Evolutionary conservation across 2,113 vertebrate species (phyloP).

Genomic region (Mystacornis crossleyi): DNA sequence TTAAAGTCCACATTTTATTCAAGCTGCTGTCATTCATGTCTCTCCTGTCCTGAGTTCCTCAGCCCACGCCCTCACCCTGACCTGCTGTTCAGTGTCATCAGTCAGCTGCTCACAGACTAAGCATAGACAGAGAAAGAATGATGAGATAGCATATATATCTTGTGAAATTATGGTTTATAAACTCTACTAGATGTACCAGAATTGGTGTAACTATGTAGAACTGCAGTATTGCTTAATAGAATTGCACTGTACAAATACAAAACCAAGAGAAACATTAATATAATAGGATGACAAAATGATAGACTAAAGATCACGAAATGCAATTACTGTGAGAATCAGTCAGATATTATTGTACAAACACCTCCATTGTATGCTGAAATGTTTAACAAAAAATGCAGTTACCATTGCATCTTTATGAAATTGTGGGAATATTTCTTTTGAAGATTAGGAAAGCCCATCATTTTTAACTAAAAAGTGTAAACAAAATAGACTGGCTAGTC

Average conservation of each 20-base stretch:
- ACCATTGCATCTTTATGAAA: not conserved
- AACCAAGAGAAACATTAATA: not conserved
- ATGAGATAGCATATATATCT: not conserved
- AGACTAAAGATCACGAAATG: not conserved
- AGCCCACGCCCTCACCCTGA: not conserved
- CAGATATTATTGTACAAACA: not conserved
- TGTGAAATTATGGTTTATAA: not conserved
- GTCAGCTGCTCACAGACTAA: not conserved
- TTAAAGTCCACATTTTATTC: not conserved
- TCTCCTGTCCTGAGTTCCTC: not conserved
- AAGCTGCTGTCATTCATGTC: accelerated
- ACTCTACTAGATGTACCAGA: not conserved
- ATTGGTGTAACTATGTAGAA: not conserved
- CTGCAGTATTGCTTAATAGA: not conserved
- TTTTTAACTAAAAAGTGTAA: not conserved
- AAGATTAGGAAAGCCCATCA: not conserved
- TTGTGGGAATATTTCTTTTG: not conserved
- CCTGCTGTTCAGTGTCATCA: not conserved
- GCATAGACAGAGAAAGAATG: not conserved
- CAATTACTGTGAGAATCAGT: not conserved
- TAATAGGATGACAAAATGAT: not conserved
- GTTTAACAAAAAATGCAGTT: not conserved
- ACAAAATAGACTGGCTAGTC: not conserved
- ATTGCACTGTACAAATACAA: not conserved
- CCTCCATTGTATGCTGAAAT: not conserved